Evolutionary conservation across 1,140 invertebrate species (phyloP), one percentile per base, ranked within the genome.

Genomic region (Nasonia vitripennis): DNA sequence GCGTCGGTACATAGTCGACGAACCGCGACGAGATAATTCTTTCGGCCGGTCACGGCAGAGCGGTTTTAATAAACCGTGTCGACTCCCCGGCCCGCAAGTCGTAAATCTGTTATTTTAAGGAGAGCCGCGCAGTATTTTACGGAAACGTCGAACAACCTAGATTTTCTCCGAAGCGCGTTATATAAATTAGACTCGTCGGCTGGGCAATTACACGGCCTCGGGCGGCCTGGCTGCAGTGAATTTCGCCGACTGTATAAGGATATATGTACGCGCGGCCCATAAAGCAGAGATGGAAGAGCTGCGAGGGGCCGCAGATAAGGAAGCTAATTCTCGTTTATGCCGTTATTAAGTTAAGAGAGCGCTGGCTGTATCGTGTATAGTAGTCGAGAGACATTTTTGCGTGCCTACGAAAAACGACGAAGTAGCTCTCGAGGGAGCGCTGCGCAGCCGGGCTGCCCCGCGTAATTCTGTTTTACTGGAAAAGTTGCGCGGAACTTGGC

Each of bases 271-370:
- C 17, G 41, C 20, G 34, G 5, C 55, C 45, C 31, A 79, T 79
- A 79, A 79, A 34, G 23, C 27, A 62, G 34, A 71, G 70, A 71
- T 79, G 51, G 62, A 67, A 67, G 27, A 27, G 27, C 23, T 2
- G 62, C n/a, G 20, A 79, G 78, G 75, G 20, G 10, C 12, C 14
- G n/a, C 9, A 51, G 75, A 51, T 48, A 51, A 37, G 78, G 31
- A 20, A 67, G 78, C 17, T 67, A 78, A 78, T 55, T 79, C 31
- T 67, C 17, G 10, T 62, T 34, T 79, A 79, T 67, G 34, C 27
- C 31, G 51, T 79, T 79, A 79, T 79, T 79, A 79, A 79, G 27
- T 79, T 37, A 51, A 51, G n/a, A 78, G 41, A 12, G 7, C 73
- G 73, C 20, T 20, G 55, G 55, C 20, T 62, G 55, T 27, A 27